Percentiles rank a stretch among this genome's conserved stretches.
Evolutionary conservation across 2,888 invertebrate genomes (phyloP).

Genomic region (Coelopa pilipes): DNA sequence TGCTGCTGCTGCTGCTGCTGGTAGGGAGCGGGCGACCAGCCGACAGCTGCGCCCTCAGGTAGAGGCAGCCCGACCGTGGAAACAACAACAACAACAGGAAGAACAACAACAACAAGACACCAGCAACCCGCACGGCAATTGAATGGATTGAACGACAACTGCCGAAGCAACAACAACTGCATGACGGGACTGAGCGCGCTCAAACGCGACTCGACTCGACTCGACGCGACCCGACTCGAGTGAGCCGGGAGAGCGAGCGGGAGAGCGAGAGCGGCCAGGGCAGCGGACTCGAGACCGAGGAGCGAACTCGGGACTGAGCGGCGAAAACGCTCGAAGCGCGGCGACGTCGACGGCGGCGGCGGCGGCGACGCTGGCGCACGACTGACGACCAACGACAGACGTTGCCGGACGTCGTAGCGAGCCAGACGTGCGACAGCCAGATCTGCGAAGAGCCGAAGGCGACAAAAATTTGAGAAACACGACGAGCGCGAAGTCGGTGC

Average conservation of each 20-base stretch:
- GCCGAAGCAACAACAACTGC: no score
- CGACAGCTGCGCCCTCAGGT: neutral
- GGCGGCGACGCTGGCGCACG: no score
- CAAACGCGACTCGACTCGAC: neutral
- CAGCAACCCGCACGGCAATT: no score
- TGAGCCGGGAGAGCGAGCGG: neutral
- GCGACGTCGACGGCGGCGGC: neutral
- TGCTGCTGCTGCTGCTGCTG: neutral
- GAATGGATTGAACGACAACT: no score
- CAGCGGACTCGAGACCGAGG: no score
- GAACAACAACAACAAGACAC: neutral
- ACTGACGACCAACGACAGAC: conserved; percentile 24
- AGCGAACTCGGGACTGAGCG: conserved; percentile 13
- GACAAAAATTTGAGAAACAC: no score
- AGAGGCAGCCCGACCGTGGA: neutral
- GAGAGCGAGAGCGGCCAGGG: neutral
- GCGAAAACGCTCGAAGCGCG: neutral
- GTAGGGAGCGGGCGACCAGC: neutral
- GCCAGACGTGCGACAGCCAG: conserved; percentile 15
- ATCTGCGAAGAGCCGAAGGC: no score
- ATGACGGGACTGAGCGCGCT: no score
- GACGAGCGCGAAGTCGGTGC: no score
- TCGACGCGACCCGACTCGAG: no score
- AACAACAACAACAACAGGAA: neutral
- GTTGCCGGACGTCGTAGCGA: conserved; percentile 26